A percentile compares a stretch with the other conserved stretches of the same genome.
These are phyloP conservation scores for Troides oblongomaculatus DNA, from an alignment of 2,888 invertebrate genomes.

Conservation along the genomic window DNA sequence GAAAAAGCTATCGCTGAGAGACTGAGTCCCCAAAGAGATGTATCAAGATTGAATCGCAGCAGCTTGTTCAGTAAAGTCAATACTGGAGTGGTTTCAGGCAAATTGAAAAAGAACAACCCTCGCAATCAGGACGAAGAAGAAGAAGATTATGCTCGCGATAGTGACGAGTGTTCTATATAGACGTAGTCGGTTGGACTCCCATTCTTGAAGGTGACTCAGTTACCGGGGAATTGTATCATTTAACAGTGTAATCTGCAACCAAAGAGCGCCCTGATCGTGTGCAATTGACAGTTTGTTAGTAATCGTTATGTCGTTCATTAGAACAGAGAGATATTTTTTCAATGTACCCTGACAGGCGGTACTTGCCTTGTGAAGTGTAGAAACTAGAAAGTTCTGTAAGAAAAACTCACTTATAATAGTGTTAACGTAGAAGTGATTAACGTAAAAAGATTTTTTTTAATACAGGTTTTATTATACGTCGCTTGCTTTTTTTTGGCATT, in stretches of 20 bases:
- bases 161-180: conserved; percentile 83
- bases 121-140: conserved; percentile 64
- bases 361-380: conserved; percentile 71
- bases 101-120: conserved; percentile 53
- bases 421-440: conserved; percentile 23
- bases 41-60: conserved; percentile 59
- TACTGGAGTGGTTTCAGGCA: conserved; percentile 67
- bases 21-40: conserved; percentile 63
- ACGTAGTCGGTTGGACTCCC: conserved; percentile 36
- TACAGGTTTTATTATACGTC: conserved; percentile 47
- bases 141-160: conserved; percentile 78
- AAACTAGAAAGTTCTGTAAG: conserved; percentile 30
- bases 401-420: conserved; percentile 19
- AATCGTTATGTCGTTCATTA: conserved; percentile 40
- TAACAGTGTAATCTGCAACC: conserved; percentile 54
- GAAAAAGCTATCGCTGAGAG: conserved; percentile 71
- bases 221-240: conserved; percentile 38
- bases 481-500: conserved; percentile 69
- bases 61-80: conserved; percentile 70
- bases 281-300: conserved; percentile 37
- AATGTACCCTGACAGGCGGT: conserved; percentile 68
- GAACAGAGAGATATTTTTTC: conserved; percentile 71
- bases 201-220: conserved; percentile 34
- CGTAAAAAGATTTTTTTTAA: conserved; percentile 32
- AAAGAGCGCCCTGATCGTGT: conserved; percentile 58